phyloP scores from a whole-genome alignment of 2,113 vertebrate genomes.

The Menura novaehollandiae region DNA sequence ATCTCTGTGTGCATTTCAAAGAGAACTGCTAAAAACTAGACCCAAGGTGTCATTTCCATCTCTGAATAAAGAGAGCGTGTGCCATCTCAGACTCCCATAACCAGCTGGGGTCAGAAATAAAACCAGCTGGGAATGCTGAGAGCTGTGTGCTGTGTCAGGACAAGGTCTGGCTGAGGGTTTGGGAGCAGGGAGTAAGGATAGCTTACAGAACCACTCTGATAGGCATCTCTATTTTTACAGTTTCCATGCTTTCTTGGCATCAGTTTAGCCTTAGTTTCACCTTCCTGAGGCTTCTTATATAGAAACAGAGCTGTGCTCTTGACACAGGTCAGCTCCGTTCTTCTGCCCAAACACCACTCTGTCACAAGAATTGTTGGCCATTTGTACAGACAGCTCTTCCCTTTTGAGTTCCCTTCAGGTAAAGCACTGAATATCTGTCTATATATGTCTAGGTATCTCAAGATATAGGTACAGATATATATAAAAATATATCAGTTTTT shows the following conservation, averaged over 20 bases:
- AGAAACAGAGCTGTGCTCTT: not conserved
- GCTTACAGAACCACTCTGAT: not conserved
- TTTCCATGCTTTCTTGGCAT: not conserved
- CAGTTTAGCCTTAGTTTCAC: not conserved
- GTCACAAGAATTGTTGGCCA: not conserved
- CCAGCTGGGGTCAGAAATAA: not conserved
- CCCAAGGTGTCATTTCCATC: not conserved
- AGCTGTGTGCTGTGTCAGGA: not conserved
- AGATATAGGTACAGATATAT: no score
- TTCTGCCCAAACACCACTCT: not conserved
- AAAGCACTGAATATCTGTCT: no score
- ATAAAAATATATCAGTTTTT: not conserved
- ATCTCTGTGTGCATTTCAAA: not conserved
- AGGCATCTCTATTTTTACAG: not conserved
- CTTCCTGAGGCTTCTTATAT: not conserved
- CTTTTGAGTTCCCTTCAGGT: not conserved
- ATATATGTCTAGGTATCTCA: no score
- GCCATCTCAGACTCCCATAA: not conserved
- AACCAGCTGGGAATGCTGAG: not conserved
- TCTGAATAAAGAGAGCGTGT: not conserved
- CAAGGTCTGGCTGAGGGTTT: not conserved
- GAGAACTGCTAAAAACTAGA: not conserved
- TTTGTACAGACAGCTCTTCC: not conserved
- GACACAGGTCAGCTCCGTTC: not conserved
- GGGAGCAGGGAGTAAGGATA: not conserved